Conservation (phyloP, 2,113 vertebrate genomes). For the Gallinago jamesoni region DNA sequence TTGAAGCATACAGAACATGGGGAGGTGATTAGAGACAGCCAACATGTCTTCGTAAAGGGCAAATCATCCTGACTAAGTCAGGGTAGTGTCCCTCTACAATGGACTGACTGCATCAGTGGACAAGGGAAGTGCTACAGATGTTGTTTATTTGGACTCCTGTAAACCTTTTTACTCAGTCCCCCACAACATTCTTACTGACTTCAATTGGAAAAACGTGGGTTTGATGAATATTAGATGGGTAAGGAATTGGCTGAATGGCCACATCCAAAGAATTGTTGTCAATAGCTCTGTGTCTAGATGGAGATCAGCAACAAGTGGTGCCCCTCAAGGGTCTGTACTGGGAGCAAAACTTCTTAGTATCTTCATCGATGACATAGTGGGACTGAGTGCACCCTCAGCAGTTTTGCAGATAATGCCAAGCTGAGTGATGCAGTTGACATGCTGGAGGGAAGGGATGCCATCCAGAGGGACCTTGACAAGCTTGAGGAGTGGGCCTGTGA, state of each 20-base stretch:
- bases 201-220: not conserved
- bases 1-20: not conserved
- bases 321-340: not conserved
- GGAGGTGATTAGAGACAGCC: not conserved
- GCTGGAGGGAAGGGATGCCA: not conserved
- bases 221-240: not conserved
- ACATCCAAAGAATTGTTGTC: not conserved
- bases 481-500: fast-evolving
- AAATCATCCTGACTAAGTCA: not conserved
- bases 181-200: not conserved
- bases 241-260: not conserved
- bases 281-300: not conserved
- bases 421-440: not conserved
- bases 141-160: not conserved
- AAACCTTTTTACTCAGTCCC: not conserved
- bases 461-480: not conserved
- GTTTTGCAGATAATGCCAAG: not conserved
- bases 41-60: not conserved
- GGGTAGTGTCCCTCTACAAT: not conserved
- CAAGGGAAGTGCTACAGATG: not conserved
- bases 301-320: not conserved
- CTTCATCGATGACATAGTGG: not conserved
- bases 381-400: not conserved
- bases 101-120: not conserved
- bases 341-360: not conserved